Percentiles rank a stretch among this genome's conserved stretches.
Conservation (phyloP, 2,113 vertebrate genomes). For the Sceloporus undulatus region DNA sequence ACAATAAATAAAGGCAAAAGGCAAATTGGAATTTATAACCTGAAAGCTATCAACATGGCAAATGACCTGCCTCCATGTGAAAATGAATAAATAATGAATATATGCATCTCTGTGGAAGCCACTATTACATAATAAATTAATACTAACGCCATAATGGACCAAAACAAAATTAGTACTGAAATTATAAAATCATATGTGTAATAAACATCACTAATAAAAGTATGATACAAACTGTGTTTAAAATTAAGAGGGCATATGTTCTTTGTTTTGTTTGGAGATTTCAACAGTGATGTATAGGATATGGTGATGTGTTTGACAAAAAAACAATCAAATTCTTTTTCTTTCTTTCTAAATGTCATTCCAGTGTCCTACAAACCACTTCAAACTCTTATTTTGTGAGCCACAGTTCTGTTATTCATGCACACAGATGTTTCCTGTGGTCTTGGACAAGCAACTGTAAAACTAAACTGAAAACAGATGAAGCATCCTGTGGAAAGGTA, state of each 20-base stretch:
- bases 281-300: not conserved
- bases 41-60: slow-evolving; percentile 13
- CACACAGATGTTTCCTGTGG: not conserved
- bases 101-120: not conserved
- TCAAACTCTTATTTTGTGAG: not conserved
- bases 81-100: slow-evolving; percentile 22
- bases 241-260: slow-evolving; percentile 17
- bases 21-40: slow-evolving; percentile 18
- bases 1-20: slow-evolving; percentile 14
- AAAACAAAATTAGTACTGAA: slow-evolving; percentile 20
- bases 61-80: slow-evolving; percentile 16
- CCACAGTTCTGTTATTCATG: not conserved
- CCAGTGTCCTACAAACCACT: not conserved
- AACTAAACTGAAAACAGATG: not conserved
- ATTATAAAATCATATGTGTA: not conserved
- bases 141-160: not conserved
- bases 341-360: not conserved
- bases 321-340: not conserved
- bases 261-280: slow-evolving; percentile 8
- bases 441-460: not conserved
- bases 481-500: not conserved
- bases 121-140: slow-evolving; percentile 28
- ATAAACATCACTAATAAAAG: not conserved
- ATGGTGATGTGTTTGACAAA: not conserved
- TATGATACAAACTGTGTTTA: not conserved